Evolutionary conservation across 2,113 vertebrate genomes (phyloP).

Genomic region (Psettodes erumei): DNA sequence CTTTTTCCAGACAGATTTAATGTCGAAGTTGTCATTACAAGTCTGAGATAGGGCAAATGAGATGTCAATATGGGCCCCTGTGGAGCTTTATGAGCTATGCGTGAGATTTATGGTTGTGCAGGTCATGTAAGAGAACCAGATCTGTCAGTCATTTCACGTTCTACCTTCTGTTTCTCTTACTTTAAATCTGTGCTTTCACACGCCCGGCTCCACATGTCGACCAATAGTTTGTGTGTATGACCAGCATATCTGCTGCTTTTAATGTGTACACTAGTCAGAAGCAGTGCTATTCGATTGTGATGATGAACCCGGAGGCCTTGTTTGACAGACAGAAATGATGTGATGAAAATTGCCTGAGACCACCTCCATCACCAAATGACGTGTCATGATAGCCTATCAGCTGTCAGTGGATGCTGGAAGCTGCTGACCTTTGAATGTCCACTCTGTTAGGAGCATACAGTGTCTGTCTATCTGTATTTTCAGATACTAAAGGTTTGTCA

Average conservation of each 20-base stretch:
- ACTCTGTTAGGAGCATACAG: background rate
- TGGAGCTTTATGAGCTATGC: slow-evolving; percentile 34
- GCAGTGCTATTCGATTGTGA: slow-evolving; percentile 17
- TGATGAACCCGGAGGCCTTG: slow-evolving; percentile 20
- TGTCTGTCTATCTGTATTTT: background rate
- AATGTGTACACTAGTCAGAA: background rate
- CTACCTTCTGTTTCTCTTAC: slow-evolving; percentile 33
- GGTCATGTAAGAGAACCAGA: slow-evolving; percentile 58
- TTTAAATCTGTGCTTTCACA: slow-evolving; percentile 34
- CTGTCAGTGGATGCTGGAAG: slow-evolving; percentile 15
- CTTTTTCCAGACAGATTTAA: slow-evolving; percentile 52
- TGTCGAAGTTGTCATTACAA: slow-evolving; percentile 40
- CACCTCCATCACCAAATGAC: slow-evolving; percentile 30
- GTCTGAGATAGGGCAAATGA: slow-evolving; percentile 5
- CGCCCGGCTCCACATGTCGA: background rate
- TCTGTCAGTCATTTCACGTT: slow-evolving; percentile 59
- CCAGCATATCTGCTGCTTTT: background rate
- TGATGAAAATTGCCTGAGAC: slow-evolving; percentile 50
- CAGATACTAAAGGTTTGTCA: background rate
- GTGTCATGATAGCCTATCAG: slow-evolving; percentile 30
- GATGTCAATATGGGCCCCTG: slow-evolving; percentile 36
- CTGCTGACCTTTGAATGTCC: slow-evolving; percentile 1
- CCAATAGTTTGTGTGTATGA: background rate
- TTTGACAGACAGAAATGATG: slow-evolving; percentile 48
- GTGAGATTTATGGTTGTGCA: slow-evolving; percentile 52